These are phyloP conservation scores for Erannis defoliaria DNA, from an alignment of 2,888 invertebrate species.

Conservation along the genomic window DNA sequence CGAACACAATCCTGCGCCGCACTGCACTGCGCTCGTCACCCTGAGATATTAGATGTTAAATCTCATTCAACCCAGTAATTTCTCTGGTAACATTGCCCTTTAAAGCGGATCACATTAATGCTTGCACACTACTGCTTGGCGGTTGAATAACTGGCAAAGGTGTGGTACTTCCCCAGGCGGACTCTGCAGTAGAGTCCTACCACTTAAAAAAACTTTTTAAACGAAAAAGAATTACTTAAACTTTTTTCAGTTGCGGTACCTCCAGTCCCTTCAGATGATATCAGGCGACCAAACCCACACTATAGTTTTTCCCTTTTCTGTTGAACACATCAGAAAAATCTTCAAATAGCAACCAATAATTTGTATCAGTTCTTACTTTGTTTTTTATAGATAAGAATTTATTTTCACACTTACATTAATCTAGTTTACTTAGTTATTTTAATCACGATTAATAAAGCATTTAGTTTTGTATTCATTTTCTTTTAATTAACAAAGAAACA, in stretches of 20 bases:
- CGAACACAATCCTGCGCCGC: no score
- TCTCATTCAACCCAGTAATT: no score
- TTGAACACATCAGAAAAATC: conserved; percentile 86
- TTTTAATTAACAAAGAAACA: conserved; percentile 17
- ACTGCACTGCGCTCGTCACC: no score
- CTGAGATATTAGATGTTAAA: no score
- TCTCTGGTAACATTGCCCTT: no score
- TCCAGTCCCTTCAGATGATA: conserved; percentile 94
- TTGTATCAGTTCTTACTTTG: background rate
- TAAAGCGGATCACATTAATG: no score
- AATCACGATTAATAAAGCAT: conserved; percentile 1
- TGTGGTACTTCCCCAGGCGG: no score
- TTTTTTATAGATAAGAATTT: conserved; percentile 1
- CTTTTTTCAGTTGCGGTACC: conserved; percentile 88
- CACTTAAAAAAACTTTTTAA: no score
- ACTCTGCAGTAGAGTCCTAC: no score
- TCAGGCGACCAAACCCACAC: conserved; percentile 96
- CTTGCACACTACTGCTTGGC: no score
- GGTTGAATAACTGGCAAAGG: no score
- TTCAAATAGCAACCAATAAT: conserved; percentile 13
- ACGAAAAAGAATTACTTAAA: background rate
- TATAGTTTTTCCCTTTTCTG: conserved; percentile 94
- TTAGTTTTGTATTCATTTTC: background rate
- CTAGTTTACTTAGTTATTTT: no score
- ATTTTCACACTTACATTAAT: background rate